A percentile compares a stretch with the other conserved stretches of the same genome.
These are phyloP conservation scores for Scortum barcoo DNA, from an alignment of 2,113 vertebrate species.

Conservation along the genomic window DNA sequence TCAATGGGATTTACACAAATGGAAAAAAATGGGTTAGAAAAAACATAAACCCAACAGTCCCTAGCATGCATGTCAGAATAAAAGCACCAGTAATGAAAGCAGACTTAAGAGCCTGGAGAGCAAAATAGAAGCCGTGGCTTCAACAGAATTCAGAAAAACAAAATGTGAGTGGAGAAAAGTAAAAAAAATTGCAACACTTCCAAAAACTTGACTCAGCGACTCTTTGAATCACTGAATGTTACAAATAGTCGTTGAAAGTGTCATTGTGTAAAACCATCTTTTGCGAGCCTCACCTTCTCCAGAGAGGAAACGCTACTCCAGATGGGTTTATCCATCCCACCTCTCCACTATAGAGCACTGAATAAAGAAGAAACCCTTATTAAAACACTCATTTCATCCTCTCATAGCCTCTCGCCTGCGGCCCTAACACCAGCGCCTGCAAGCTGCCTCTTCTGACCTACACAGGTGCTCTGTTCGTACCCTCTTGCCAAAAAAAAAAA, in stretches of 20 bases:
- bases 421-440: conserved; percentile 43
- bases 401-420: conserved; percentile 32
- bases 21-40: not conserved
- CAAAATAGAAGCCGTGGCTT: not conserved
- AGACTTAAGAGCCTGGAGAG: not conserved
- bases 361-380: conserved; percentile 37
- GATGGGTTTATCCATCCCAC: conserved; percentile 5
- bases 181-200: not conserved
- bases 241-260: not conserved
- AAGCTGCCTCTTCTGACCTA: conserved; percentile 44
- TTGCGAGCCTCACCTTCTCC: conserved; percentile 15
- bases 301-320: conserved; percentile 33
- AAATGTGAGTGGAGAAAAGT: not conserved
- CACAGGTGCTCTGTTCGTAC: conserved; percentile 34
- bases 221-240: not conserved
- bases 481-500: conserved; percentile 25
- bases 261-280: not conserved
- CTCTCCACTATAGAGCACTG: conserved; percentile 19
- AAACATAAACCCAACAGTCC: not conserved
- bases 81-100: not conserved
- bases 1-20: not conserved
- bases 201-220: not conserved
- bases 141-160: not conserved
- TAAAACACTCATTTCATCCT: conserved; percentile 46
- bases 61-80: too few relatives aligned